Evolutionary conservation across 2,113 vertebrate species (phyloP).

Genomic region (Vombatus ursinus): DNA sequence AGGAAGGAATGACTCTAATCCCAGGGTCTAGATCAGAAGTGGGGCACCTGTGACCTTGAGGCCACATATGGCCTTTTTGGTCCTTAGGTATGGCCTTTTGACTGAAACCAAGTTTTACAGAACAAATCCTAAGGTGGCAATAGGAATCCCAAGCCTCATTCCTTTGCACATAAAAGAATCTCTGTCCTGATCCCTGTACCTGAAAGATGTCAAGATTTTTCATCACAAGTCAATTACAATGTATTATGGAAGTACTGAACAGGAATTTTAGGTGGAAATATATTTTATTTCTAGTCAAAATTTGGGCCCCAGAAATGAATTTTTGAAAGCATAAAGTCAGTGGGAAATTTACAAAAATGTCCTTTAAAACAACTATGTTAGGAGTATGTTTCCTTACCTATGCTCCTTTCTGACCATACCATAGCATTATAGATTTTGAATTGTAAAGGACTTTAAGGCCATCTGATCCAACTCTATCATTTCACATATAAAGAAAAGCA

Average conservation of each 20-base stretch:
- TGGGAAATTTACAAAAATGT: not conserved
- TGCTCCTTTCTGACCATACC: not conserved
- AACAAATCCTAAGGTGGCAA: too few relatives aligned
- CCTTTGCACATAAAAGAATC: not conserved
- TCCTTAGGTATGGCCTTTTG: too few relatives aligned
- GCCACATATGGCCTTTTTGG: too few relatives aligned
- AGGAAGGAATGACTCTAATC: not conserved
- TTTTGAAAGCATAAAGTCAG: not conserved
- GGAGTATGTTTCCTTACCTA: not conserved
- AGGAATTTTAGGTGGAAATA: not conserved
- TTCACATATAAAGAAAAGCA: not conserved
- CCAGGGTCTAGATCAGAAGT: not conserved
- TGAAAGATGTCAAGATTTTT: not conserved
- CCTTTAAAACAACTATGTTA: not conserved
- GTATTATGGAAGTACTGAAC: not conserved
- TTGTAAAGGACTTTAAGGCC: not conserved
- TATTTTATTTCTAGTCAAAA: not conserved
- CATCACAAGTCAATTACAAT: rapidly evolving
- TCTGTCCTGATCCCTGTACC: not conserved
- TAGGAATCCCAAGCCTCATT: rapidly evolving
- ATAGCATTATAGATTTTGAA: not conserved
- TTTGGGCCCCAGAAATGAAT: not conserved
- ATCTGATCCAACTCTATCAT: not conserved
- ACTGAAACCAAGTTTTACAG: too few relatives aligned
- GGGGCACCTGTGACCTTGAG: too few relatives aligned